Percentiles rank a stretch among this genome's conserved stretches.
phyloP scores from a whole-genome alignment of 1,140 invertebrate species.

The Cyclina sinensis region DNA sequence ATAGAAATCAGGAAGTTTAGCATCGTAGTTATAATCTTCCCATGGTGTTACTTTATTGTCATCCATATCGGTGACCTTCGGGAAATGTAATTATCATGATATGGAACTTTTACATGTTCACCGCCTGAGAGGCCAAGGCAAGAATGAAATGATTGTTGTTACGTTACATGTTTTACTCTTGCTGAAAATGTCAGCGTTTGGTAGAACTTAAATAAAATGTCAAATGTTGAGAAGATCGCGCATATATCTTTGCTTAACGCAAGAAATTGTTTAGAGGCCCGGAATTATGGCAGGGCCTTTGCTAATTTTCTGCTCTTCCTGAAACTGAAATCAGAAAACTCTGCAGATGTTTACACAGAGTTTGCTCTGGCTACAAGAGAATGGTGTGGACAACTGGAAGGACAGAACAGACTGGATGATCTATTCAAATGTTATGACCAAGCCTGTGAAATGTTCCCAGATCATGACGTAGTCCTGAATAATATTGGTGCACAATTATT shows the following conservation, averaged over 20 bases:
- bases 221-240: constrained; percentile 53
- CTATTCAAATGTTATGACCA: constrained; percentile 86
- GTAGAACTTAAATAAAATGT: not conserved
- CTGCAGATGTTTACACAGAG: constrained; percentile 73
- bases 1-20: not conserved
- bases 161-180: too few species aligned
- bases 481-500: constrained; percentile 86
- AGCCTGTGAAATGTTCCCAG: constrained; percentile 85
- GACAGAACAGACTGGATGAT: constrained; percentile 76
- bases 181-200: not conserved
- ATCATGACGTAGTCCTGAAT: constrained; percentile 85
- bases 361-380: constrained; percentile 77
- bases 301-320: constrained; percentile 79
- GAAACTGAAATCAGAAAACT: constrained; percentile 71
- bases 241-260: constrained; percentile 73
- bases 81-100: not conserved
- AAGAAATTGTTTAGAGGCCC: constrained; percentile 65
- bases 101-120: not conserved
- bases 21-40: not conserved
- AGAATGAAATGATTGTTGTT: too few species aligned
- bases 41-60: not conserved
- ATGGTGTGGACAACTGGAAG: constrained; percentile 78
- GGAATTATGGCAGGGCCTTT: constrained; percentile 81
- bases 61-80: constrained; percentile 3
- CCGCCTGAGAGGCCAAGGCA: not conserved